Evolutionary conservation across 2,888 invertebrate genomes (phyloP).

Genomic region (Rhingia campestris): DNA sequence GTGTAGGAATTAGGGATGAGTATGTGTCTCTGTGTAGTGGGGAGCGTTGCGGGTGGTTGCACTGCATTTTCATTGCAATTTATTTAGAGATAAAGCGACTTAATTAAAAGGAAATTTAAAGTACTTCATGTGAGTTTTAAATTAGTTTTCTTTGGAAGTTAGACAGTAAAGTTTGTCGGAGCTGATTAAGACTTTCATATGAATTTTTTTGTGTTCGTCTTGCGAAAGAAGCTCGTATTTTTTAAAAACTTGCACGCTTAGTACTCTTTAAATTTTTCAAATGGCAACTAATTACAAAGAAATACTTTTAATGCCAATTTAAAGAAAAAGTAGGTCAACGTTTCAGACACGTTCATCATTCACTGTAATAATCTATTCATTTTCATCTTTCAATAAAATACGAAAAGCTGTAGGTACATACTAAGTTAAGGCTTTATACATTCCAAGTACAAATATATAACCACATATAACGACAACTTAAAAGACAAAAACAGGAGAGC

Average conservation of each 20-base stretch:
- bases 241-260: not conserved
- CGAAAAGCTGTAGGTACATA: too few species aligned
- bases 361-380: too few species aligned
- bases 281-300: too few species aligned
- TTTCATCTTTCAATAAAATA: too few species aligned
- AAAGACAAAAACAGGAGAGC: too few species aligned
- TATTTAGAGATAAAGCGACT: conserved; percentile 48
- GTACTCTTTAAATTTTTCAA: too few species aligned
- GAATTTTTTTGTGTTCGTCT: not conserved
- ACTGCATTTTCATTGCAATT: conserved; percentile 45
- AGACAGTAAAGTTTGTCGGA: not conserved
- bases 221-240: not conserved
- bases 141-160: conserved; percentile 8
- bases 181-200: not conserved
- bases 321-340: too few species aligned
- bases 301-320: too few species aligned
- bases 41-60: not conserved
- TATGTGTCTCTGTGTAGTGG: not conserved
- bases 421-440: too few species aligned
- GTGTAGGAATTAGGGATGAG: not conserved
- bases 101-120: conserved; percentile 51
- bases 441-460: too few species aligned
- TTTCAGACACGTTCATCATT: too few species aligned
- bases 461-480: too few species aligned
- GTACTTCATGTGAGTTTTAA: conserved; percentile 25